Evolutionary conservation across 2,113 vertebrate genomes (phyloP).

Genomic region (Oncorhynchus clarkii): DNA sequence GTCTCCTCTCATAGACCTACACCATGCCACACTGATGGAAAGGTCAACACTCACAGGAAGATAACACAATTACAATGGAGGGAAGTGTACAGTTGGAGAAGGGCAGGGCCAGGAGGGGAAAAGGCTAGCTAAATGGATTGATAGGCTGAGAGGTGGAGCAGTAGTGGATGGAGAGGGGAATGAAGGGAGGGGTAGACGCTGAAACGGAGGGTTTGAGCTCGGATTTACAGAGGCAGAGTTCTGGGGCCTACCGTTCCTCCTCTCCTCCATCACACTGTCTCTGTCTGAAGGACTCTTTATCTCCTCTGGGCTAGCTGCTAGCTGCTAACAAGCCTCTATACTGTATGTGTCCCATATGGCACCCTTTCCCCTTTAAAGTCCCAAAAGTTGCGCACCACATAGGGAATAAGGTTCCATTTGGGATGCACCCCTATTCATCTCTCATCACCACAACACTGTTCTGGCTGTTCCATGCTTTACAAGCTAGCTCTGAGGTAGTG

Average conservation of each 20-base stretch:
- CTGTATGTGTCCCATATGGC: neutral
- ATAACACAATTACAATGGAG: neutral
- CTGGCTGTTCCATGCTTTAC: neutral
- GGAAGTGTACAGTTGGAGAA: neutral
- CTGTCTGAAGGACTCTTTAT: conserved; percentile 47
- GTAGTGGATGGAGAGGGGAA: conserved; percentile 12
- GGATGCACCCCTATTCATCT: neutral
- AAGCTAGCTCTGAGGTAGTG: conserved; percentile 4
- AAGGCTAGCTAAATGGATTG: conserved; percentile 20
- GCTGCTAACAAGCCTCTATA: conserved; percentile 1
- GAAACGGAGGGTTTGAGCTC: conserved; percentile 35
- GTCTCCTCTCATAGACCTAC: neutral
- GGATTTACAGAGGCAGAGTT: conserved; percentile 29
- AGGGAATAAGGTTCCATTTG: too few species aligned
- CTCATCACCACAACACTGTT: conserved; percentile 7
- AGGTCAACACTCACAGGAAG: neutral
- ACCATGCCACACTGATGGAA: neutral
- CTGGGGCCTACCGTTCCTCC: conserved; percentile 39
- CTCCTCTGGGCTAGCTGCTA: neutral
- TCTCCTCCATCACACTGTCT: conserved; percentile 37
- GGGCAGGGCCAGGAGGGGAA: conserved; percentile 6
- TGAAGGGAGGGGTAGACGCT: conserved; percentile 31
- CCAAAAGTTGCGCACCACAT: too few species aligned
- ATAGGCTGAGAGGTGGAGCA: conserved; percentile 5
- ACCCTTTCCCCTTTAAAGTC: too few species aligned